These are phyloP conservation scores for Galemys pyrenaicus DNA, from an alignment of 2,113 vertebrate genomes.

Conservation along the genomic window DNA sequence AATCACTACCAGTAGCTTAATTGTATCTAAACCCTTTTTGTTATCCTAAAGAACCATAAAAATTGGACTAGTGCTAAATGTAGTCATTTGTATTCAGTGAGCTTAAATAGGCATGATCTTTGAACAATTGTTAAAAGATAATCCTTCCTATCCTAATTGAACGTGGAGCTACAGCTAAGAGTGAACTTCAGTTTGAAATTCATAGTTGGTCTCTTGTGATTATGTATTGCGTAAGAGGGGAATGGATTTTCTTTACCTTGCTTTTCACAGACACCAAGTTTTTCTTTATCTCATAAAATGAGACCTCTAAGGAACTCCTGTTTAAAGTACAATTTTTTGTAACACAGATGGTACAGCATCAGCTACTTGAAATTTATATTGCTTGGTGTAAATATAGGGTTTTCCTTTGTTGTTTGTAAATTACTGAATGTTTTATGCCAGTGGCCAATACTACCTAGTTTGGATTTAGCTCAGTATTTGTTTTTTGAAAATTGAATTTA, in stretches of 20 bases:
- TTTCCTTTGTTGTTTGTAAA: constrained; percentile 48
- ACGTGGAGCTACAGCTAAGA: neutral
- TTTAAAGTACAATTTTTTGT: neutral
- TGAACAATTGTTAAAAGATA: constrained; percentile 14
- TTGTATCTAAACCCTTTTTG: constrained; percentile 25
- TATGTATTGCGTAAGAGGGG: neutral
- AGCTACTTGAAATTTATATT: neutral
- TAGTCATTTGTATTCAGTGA: neutral
- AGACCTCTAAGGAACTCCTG: neutral
- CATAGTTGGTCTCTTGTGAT: neutral
- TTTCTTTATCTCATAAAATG: constrained; percentile 31
- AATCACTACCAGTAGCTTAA: neutral
- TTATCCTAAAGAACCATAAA: constrained; percentile 31
- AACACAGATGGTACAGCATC: neutral
- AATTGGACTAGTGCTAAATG: neutral
- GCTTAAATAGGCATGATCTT: neutral
- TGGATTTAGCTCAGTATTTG: constrained; percentile 5
- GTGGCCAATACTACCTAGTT: neutral
- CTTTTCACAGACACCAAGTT: constrained; percentile 22
- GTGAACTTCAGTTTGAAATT: constrained; percentile 6
- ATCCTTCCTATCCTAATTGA: neutral
- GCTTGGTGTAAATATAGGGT: neutral
- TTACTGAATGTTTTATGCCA: neutral
- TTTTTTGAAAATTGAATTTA: constrained; percentile 58
- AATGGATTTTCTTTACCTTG: constrained; percentile 9